Conservation (phyloP, 2,113 vertebrate species). For the Tapirus terrestris region DNA sequence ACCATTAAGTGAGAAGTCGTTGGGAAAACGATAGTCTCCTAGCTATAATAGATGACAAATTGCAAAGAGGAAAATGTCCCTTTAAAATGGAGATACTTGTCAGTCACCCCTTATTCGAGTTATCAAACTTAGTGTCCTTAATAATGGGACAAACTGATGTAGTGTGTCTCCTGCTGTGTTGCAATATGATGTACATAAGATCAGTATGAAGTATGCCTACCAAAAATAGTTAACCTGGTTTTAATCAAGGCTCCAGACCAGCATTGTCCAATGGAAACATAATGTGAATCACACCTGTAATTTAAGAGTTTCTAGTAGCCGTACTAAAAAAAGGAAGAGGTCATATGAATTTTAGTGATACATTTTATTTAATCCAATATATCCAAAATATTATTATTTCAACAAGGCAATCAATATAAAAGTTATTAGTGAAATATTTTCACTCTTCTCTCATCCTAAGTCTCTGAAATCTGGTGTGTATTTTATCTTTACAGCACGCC, state of each 20-base stretch:
- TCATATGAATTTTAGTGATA: not conserved
- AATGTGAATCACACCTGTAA: not conserved
- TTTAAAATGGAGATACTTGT: not conserved
- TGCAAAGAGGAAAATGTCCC: not conserved
- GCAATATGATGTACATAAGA: not conserved
- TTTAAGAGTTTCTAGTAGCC: not conserved
- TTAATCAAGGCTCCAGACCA: not conserved
- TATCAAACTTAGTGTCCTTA: not conserved
- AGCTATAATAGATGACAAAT: not conserved
- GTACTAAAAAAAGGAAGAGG: slow-evolving; percentile 12
- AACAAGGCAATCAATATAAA: not conserved
- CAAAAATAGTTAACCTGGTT: not conserved
- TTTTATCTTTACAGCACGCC: not conserved
- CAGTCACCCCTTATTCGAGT: not conserved
- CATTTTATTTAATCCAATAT: not conserved
- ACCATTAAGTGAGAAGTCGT: not conserved
- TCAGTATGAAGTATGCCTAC: not conserved
- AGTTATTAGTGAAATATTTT: not conserved
- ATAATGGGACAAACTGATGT: not conserved
- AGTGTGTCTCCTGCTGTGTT: not conserved
- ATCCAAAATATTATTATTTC: not conserved
- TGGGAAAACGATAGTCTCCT: not conserved
- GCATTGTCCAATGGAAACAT: not conserved
- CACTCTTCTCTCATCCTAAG: not conserved
- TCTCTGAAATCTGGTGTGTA: not conserved